phyloP scores from a whole-genome alignment of 1,140 invertebrate genomes.

The Diabrotica undecimpunctata region DNA sequence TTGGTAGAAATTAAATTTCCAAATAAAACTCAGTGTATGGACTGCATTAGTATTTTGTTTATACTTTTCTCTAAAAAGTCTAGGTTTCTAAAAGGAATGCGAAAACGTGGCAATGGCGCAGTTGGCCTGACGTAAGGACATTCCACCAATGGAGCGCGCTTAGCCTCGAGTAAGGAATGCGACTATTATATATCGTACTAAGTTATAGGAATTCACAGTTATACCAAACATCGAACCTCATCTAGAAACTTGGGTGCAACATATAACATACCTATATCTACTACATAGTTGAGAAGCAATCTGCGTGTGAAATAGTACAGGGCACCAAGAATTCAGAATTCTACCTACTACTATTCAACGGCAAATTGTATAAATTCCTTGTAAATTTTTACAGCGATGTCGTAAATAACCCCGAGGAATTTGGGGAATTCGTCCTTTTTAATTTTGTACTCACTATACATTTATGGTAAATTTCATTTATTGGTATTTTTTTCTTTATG shows the following conservation, averaged over 20 bases:
- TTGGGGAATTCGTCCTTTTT: not conserved
- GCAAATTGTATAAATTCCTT: not conserved
- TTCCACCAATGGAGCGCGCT: constrained; percentile 28
- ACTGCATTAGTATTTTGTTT: too few relatives aligned
- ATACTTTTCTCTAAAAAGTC: not conserved
- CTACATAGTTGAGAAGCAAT: not conserved
- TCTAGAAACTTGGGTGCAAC: constrained; percentile 1
- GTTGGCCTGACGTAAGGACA: constrained; percentile 27
- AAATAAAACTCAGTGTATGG: too few relatives aligned
- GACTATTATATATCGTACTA: constrained; percentile 31
- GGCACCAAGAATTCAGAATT: not conserved
- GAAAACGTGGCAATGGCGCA: constrained; percentile 4
- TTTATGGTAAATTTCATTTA: too few relatives aligned
- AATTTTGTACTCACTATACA: too few relatives aligned
- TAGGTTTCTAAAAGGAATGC: not conserved
- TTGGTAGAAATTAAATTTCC: too few relatives aligned
- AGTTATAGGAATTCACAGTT: constrained; percentile 17
- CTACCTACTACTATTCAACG: not conserved
- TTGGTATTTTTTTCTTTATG: too few relatives aligned
- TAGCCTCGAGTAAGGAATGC: constrained; percentile 33
- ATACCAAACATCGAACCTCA: constrained; percentile 2
- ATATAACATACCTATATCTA: not conserved
- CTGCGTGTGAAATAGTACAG: not conserved
- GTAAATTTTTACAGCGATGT: not conserved
- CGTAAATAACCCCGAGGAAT: not conserved